Base-by-base conservation (phyloP, 2,888 invertebrate species). In the Elysia crispata region DNA sequence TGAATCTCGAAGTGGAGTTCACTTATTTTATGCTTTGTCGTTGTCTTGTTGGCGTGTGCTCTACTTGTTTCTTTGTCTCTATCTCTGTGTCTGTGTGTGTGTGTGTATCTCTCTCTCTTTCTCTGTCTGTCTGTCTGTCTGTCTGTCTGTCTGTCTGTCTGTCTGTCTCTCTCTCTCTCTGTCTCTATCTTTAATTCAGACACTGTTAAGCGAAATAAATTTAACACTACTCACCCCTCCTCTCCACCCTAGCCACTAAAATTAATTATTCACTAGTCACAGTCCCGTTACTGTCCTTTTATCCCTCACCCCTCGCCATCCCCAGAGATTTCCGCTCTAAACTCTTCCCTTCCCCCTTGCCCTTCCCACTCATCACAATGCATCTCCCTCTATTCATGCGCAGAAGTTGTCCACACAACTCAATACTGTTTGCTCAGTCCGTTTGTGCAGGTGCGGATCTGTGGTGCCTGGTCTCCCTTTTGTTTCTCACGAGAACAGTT, bases 81-180 rank as follows among this genome's bases (percentile, higher is more conserved):
- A 11, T 50, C n/a, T 72, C 15, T 72, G 1, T 72, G 3, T 50
- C 49, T 70, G 41, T 8, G 3, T 31, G 41, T 41, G 41, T 41
- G 5, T 41, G n/a, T n/a, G n/a, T n/a, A n/a, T n/a, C n/a, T n/a
- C n/a, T 11, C 3, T 41, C 41, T 41, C 41, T 41, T 11, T 41
- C 41, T 41, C 41, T 41, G 5, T 41, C 41, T 41, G 5, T 41
- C 41, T 41, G 1, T 33, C 31, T 18, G 1, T 70, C 31, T 70
- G 33, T 70, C 70, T 70, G 33, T 70, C 70, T 70, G 33, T 73
- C 73, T 73, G 20, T 73, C 70, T 70, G 5, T 73, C 50, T 41
- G 11, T 73, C 73, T 49, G 13, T 70, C 50, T n/a, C 49, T 41
- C 73, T 5, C 54, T 20, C 31, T 28, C 50, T 5, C 11, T 60